phyloP scores from a whole-genome alignment of 1,140 invertebrate species.

The Grapholita molesta region DNA sequence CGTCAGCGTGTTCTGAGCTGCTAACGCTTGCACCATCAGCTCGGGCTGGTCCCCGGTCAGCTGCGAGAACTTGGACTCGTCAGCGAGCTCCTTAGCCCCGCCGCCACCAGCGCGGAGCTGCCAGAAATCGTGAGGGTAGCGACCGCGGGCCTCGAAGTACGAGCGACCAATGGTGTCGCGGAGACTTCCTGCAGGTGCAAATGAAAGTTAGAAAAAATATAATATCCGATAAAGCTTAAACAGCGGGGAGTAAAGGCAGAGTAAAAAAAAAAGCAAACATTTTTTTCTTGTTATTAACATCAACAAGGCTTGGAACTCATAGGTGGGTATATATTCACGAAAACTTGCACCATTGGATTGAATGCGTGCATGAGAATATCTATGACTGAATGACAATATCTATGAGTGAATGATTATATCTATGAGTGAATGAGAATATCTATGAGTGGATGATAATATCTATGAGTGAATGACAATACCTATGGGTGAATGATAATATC shows the following conservation, averaged over 20 bases:
- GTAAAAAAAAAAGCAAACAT: too few relatives aligned
- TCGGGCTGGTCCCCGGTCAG: constrained; percentile 64
- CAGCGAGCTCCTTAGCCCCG: constrained; percentile 84
- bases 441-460: too few relatives aligned
- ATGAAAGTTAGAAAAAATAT: not conserved
- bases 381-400: too few relatives aligned
- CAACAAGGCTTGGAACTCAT: too few relatives aligned
- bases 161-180: constrained; percentile 86
- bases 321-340: too few relatives aligned
- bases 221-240: not conserved
- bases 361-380: too few relatives aligned
- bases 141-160: constrained; percentile 84
- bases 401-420: too few relatives aligned
- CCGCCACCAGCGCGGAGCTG: constrained; percentile 81
- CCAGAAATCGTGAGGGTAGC: constrained; percentile 89
- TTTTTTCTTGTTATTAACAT: too few relatives aligned
- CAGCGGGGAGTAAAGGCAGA: not conserved
- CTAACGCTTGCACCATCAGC: constrained; percentile 69
- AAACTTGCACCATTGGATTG: too few relatives aligned
- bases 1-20: constrained; percentile 65
- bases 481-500: too few relatives aligned
- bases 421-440: too few relatives aligned
- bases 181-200: constrained; percentile 79
- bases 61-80: constrained; percentile 80
- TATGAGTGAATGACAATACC: too few relatives aligned